Evolutionary conservation across 2,797 vertebrate species (phyloP).

Genomic region (Sparidentex hasta): DNA sequence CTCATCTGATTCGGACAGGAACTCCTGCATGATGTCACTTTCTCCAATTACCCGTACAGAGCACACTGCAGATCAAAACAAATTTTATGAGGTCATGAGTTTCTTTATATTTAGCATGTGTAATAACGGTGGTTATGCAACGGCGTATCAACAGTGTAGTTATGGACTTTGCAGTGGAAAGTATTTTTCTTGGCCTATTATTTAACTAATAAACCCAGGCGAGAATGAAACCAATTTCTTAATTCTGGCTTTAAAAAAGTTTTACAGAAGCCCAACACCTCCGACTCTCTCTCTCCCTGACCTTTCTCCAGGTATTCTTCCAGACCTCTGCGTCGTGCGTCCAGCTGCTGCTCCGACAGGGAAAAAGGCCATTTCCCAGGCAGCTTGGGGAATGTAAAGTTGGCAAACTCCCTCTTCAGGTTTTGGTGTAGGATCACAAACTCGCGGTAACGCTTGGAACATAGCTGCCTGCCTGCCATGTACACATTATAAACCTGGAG

Average conservation of each 20-base stretch:
- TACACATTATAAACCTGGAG: conserved; percentile 94
- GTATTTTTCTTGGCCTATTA: background rate
- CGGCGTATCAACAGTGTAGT: background rate
- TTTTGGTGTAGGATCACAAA: conserved; percentile 97
- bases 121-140: conserved; percentile 3
- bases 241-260: background rate
- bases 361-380: conserved; percentile 98
- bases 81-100: background rate
- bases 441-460: conserved; percentile 96
- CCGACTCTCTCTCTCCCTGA: conserved; percentile 27
- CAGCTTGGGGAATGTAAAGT: conserved; percentile 94
- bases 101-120: background rate
- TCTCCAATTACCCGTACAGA: conserved; percentile 97
- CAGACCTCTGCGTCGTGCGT: conserved; percentile 92
- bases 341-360: conserved; percentile 95
- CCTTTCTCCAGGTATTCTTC: conserved; percentile 93
- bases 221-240: background rate
- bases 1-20: conserved; percentile 98
- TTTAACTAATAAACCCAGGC: background rate
- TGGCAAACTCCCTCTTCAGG: conserved; percentile 94
- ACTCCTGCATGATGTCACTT: conserved; percentile 99
- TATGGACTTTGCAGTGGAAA: background rate
- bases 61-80: conserved; percentile 87
- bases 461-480: conserved; percentile 96
- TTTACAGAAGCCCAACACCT: background rate